Base-by-base conservation (phyloP, 2,113 vertebrate genomes). In the Tylochromis polylepis region DNA sequence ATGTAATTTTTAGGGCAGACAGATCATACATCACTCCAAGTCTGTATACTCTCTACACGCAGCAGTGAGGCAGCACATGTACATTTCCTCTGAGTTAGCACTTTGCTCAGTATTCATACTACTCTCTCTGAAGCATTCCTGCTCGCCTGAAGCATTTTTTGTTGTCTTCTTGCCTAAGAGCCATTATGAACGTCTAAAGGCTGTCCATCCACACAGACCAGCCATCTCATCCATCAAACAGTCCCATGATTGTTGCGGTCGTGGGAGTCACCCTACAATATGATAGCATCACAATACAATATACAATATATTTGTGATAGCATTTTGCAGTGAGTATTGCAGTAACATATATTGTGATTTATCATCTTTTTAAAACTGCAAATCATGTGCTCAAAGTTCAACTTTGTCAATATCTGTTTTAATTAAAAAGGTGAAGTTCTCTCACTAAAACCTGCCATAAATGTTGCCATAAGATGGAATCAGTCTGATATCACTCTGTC, bases 21-120 rank as follows among this genome's bases (percentile, higher is more conserved):
- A 60, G 84, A 56, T 57, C 87, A 60, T 91, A 31, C 84, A 90
- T 92, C 88, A 91, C 20, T n/a, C n/a, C 11, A 2, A 15, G 85
- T 86, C 91, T 58, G 78, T 88, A 49, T n/a, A 22, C 65, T 89
- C 86, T 62, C 22, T 79, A 72, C 31, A 36, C 34, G 56, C 41
- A 75, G 60, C 56, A 59, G 57, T 29, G 70, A 85, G 53, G 79
- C 56, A 51, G 82, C 86, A 24, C 55, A 41, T 77, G 72, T 8
- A 31, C 3, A 15, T 87, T 85, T 85, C 60, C 59, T 85, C 88
- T 36, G 86, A 83, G 77, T 83, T 38, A 11, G 89, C 90, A 85
- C 85, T 90, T 85, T 82, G 62, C 56, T 31, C 18, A 8, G 77
- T 88, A 84, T 12, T 65, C 31, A 56, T 38, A 20, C 77, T 6